These are phyloP conservation scores for Otus sunia DNA, from an alignment of 2,113 vertebrate species.

Conservation along the genomic window DNA sequence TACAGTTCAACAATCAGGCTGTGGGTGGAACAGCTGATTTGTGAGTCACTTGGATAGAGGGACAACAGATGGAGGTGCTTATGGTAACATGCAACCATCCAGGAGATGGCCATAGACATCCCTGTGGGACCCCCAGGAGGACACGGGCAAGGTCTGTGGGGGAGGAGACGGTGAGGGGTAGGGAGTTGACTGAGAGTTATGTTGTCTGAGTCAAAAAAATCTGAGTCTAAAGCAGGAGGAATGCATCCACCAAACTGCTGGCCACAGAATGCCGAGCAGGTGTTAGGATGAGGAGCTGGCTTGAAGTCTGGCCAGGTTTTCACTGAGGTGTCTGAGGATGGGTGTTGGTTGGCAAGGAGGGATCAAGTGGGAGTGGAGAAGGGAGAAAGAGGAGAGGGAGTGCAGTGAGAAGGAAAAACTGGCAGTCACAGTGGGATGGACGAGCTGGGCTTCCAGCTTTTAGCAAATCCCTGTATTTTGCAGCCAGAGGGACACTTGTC, in stretches of 20 bases:
- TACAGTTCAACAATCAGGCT: background rate
- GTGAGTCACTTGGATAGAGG: background rate
- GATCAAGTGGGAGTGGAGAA: background rate
- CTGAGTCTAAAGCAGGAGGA: background rate
- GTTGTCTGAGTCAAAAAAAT: background rate
- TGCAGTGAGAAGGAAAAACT: background rate
- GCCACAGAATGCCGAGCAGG: background rate
- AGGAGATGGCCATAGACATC: background rate
- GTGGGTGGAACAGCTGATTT: background rate
- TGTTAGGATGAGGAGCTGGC: background rate
- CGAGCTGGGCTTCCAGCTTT: background rate
- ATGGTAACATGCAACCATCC: accelerated
- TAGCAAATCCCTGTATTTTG: background rate
- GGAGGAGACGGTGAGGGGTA: background rate
- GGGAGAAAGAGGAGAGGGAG: background rate
- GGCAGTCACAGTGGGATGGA: background rate
- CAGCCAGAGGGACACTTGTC: background rate
- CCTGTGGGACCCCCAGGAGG: background rate
- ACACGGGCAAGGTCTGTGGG: accelerated
- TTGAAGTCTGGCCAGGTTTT: background rate
- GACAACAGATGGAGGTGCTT: background rate
- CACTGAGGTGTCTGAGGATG: background rate
- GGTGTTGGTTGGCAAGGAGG: background rate
- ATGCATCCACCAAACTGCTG: background rate
- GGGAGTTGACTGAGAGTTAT: background rate